A percentile compares a stretch with the other conserved stretches of the same genome.
These are phyloP conservation scores for Heliconius hewitsoni DNA, from an alignment of 1,140 invertebrate species.

Conservation along the genomic window DNA sequence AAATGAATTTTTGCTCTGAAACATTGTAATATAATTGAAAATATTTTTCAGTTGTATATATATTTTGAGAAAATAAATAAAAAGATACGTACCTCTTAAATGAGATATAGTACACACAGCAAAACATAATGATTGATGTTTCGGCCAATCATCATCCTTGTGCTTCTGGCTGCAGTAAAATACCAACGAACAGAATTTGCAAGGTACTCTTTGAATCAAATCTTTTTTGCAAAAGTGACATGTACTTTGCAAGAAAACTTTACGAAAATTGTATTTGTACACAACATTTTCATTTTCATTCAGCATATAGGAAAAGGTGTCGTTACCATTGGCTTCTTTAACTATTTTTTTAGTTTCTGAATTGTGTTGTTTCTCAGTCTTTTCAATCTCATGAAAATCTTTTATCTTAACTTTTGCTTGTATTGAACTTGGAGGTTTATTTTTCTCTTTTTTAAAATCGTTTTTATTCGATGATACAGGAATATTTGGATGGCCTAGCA, in stretches of 20 bases:
- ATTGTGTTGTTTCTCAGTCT: conserved; percentile 54
- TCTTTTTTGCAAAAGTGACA: conserved; percentile 76
- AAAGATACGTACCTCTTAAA: conserved; percentile 66
- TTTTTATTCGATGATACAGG: conserved; percentile 80
- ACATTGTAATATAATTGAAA: conserved; percentile 17
- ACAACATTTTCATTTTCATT: conserved; percentile 72
- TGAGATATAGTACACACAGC: conserved; percentile 75
- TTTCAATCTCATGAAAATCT: conserved; percentile 63
- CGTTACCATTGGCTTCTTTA: conserved; percentile 49
- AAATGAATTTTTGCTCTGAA: conserved; percentile 76
- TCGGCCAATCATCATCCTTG: conserved; percentile 74
- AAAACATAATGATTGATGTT: conserved; percentile 76
- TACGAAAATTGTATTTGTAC: conserved; percentile 79
- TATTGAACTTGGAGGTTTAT: conserved; percentile 68
- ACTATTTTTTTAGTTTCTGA: conserved; percentile 53
- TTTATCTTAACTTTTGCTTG: conserved; percentile 75
- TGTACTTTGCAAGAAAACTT: conserved; percentile 71
- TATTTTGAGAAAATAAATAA: not conserved
- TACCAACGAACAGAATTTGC: conserved; percentile 71
- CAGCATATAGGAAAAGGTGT: conserved; percentile 51
- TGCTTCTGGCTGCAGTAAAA: conserved; percentile 76
- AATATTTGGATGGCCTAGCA: conserved; percentile 78
- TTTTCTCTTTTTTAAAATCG: conserved; percentile 81
- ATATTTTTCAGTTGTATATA: too few species aligned
- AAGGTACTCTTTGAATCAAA: conserved; percentile 64